phyloP scores from a whole-genome alignment of 2,113 vertebrate species.

The Echinops telfairi region DNA sequence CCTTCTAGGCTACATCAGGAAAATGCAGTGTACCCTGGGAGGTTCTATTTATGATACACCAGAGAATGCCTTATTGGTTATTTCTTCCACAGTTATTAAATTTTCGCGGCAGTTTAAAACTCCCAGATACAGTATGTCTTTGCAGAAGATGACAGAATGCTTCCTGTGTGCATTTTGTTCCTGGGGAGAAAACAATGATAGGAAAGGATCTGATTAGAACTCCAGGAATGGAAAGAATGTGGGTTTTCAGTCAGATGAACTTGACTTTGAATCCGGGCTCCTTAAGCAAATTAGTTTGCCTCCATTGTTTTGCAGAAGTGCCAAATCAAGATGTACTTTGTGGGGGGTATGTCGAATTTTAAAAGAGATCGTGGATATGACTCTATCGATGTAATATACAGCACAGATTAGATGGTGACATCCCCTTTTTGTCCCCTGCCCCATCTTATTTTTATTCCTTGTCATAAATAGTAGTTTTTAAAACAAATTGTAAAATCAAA shows the following conservation, averaged over 20 bases:
- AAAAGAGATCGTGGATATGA: not conserved
- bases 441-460: not conserved
- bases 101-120: constrained; percentile 63
- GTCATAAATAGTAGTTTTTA: not conserved
- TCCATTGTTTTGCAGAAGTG: not conserved
- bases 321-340: not conserved
- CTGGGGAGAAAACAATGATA: not conserved
- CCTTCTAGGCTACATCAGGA: constrained; percentile 42
- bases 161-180: constrained; percentile 54
- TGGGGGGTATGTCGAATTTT: not conserved
- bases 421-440: not conserved
- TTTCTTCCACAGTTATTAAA: constrained; percentile 64
- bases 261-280: not conserved
- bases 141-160: constrained; percentile 56
- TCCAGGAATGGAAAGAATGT: constrained; percentile 28
- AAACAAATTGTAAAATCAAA: not conserved
- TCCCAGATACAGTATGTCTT: constrained; percentile 34
- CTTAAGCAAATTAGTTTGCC: not conserved
- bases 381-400: not conserved
- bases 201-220: constrained; percentile 18
- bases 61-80: constrained; percentile 50
- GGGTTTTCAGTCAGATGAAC: constrained; percentile 1
- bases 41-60: constrained; percentile 57
- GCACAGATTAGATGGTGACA: not conserved
- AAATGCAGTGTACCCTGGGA: constrained; percentile 59